Evolutionary conservation across 2,888 invertebrate species (phyloP).

Genomic region (Phaonia tiefii): DNA sequence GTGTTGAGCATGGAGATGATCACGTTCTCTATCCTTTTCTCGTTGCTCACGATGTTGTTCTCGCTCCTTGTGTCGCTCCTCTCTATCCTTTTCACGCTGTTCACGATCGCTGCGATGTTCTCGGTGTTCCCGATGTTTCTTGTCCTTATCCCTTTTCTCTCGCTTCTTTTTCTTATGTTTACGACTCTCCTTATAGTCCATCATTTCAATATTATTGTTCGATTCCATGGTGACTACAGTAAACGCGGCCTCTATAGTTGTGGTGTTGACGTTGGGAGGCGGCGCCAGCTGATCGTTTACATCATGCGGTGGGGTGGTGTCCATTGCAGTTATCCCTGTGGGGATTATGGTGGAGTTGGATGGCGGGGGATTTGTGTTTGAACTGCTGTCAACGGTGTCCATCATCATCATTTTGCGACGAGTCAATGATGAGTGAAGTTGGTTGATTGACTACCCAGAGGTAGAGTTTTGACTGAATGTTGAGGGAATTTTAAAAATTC

Average conservation of each 20-base stretch:
- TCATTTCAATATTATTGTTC: slow-evolving; percentile 78
- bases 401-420: slow-evolving; percentile 75
- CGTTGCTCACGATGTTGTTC: slow-evolving; percentile 58
- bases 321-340: slow-evolving; percentile 70
- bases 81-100: slow-evolving; percentile 66
- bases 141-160: slow-evolving; percentile 79
- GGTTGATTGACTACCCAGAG: not conserved
- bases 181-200: slow-evolving; percentile 77
- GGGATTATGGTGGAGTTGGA: slow-evolving; percentile 69
- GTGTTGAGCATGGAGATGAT: slow-evolving; percentile 59
- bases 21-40: slow-evolving; percentile 69
- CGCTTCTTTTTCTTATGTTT: slow-evolving; percentile 80
- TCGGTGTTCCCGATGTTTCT: slow-evolving; percentile 71
- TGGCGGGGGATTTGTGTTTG: slow-evolving; percentile 48
- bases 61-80: slow-evolving; percentile 59
- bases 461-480: not conserved
- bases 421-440: too few species aligned
- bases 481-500: slow-evolving; percentile 2
- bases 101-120: slow-evolving; percentile 74
- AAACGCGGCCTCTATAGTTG: slow-evolving; percentile 60
- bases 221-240: slow-evolving; percentile 64
- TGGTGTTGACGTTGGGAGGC: slow-evolving; percentile 44
- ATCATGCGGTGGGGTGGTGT: slow-evolving; percentile 68
- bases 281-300: slow-evolving; percentile 64
- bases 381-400: slow-evolving; percentile 76